Evolutionary conservation across 2,888 invertebrate genomes (phyloP).

Genomic region (Drosophila leonis): DNA sequence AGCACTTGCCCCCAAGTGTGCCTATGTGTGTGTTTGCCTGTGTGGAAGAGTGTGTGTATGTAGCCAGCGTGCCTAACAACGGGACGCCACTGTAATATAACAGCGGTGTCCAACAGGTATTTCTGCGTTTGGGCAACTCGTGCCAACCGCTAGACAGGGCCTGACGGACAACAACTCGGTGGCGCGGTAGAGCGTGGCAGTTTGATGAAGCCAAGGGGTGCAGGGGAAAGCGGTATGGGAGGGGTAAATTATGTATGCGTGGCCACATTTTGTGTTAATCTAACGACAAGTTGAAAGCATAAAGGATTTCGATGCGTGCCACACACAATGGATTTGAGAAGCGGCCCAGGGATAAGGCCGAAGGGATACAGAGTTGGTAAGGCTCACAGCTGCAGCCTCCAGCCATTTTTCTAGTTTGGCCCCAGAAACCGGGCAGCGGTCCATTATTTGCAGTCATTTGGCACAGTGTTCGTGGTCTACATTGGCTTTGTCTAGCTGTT

Average conservation of each 20-base stretch:
- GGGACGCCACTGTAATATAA: slow-evolving; percentile 30
- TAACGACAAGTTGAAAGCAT: slow-evolving; percentile 77
- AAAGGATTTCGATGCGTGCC: slow-evolving; percentile 78
- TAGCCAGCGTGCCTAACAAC: slow-evolving; percentile 14
- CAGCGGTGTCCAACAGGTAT: slow-evolving; percentile 67
- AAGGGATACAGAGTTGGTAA: background rate
- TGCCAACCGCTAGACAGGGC: slow-evolving; percentile 28
- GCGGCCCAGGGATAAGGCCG: background rate
- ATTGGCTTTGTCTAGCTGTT: slow-evolving; percentile 50
- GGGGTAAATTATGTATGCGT: slow-evolving; percentile 70
- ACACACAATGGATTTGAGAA: slow-evolving; percentile 54
- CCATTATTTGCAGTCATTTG: slow-evolving; percentile 80
- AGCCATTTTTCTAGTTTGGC: slow-evolving; percentile 21
- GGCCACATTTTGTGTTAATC: slow-evolving; percentile 79
- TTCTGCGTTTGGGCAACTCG: slow-evolving; percentile 29
- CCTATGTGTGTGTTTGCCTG: slow-evolving; percentile 1
- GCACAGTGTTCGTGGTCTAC: slow-evolving; percentile 50
- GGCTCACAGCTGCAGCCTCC: slow-evolving; percentile 19
- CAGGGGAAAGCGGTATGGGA: background rate
- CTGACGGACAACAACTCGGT: background rate
- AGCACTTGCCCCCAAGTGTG: slow-evolving; percentile 52
- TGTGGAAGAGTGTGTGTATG: slow-evolving; percentile 12
- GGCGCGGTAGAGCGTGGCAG: background rate
- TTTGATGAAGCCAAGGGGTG: background rate
- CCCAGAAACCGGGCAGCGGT: slow-evolving; percentile 23